Conservation (phyloP, 2,797 vertebrate species). For the Chloroceryle amazona region DNA sequence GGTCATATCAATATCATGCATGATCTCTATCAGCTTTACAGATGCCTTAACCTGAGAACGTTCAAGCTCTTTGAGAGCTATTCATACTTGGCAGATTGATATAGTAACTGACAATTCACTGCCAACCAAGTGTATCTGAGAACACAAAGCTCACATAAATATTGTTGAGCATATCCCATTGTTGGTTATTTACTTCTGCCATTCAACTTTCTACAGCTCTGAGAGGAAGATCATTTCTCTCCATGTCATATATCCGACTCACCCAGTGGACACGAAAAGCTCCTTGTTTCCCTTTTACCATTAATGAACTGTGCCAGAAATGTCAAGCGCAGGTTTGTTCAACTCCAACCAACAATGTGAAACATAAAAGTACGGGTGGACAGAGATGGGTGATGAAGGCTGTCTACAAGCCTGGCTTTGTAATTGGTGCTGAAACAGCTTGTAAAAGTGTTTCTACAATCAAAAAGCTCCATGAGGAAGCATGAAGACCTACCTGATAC, state of each 20-base stretch:
- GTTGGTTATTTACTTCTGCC: slow-evolving; percentile 79
- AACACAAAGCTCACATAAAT: slow-evolving; percentile 85
- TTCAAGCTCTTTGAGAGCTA: slow-evolving; percentile 72
- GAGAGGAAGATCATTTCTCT: slow-evolving; percentile 75
- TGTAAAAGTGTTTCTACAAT: neutral
- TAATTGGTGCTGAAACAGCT: neutral
- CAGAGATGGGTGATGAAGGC: neutral
- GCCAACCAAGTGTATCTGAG: slow-evolving; percentile 81
- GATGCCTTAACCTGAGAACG: slow-evolving; percentile 80
- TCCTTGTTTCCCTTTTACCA: slow-evolving; percentile 30
- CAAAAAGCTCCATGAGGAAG: neutral
- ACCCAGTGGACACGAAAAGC: slow-evolving; percentile 30
- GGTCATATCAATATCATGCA: slow-evolving; percentile 83
- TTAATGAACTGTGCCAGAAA: neutral
- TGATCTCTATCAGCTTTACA: slow-evolving; percentile 75
- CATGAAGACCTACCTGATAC: neutral
- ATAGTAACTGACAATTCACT: slow-evolving; percentile 83
- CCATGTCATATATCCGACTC: slow-evolving; percentile 27
- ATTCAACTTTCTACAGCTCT: slow-evolving; percentile 73
- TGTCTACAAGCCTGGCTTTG: neutral
- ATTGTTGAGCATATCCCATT: slow-evolving; percentile 81
- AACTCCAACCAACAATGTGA: neutral
- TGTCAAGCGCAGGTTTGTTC: slow-evolving; percentile 33
- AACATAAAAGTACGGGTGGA: neutral
- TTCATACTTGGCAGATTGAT: slow-evolving; percentile 87